These are phyloP conservation scores for Serranochromis macrocephalus DNA, from an alignment of 2,113 vertebrate species.

Conservation along the genomic window DNA sequence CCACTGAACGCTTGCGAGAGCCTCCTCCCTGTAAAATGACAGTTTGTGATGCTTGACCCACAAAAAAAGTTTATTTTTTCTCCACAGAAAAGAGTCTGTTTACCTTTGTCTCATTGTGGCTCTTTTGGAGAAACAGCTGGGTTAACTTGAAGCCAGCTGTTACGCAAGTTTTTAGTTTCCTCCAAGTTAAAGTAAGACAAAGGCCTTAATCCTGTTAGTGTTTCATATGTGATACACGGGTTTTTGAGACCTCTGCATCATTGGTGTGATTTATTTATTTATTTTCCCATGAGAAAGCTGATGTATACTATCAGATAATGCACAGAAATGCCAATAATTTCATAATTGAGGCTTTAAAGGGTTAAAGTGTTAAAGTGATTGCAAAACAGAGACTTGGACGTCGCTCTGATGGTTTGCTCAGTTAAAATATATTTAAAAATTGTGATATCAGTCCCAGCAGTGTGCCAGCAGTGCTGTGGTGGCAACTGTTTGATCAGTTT, in stretches of 20 bases:
- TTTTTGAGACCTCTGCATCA: not conserved
- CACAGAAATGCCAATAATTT: not conserved
- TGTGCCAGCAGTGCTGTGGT: not conserved
- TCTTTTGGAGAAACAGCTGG: not conserved
- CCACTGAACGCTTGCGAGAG: constrained; percentile 4
- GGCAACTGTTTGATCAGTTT: not conserved
- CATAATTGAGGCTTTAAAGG: not conserved
- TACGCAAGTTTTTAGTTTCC: not conserved
- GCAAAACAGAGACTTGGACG: not conserved
- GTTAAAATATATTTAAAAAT: not conserved
- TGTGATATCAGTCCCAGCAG: not conserved
- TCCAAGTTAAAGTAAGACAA: not conserved
- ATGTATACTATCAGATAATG: not conserved
- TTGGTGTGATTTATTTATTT: not conserved
- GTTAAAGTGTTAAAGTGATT: not conserved
- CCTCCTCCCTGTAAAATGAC: constrained; percentile 38
- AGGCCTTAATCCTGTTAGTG: not conserved
- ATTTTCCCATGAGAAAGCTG: not conserved
- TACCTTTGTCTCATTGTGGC: not conserved
- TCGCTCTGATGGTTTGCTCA: not conserved
- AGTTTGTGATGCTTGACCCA: constrained; percentile 34
- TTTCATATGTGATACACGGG: not conserved
- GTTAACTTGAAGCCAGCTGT: not conserved
- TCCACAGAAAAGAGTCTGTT: not conserved
- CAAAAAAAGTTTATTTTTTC: constrained; percentile 1